Conservation (phyloP, 1,140 invertebrate species). For the Drosophila lacertosa region DNA sequence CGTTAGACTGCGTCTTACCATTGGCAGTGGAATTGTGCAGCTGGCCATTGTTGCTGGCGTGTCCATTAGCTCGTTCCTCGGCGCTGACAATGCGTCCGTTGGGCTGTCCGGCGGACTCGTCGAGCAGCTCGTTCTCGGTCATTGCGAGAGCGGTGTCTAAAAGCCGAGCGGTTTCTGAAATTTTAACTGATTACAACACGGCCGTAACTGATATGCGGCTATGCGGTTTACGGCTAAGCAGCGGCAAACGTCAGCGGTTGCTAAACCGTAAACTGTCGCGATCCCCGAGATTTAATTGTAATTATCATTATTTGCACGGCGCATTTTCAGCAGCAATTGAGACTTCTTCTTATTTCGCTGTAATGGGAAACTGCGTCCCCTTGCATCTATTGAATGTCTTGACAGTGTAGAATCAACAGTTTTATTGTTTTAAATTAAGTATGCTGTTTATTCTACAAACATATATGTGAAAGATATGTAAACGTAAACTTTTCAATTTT, state of each 20-base stretch:
- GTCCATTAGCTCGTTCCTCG: constrained; percentile 52
- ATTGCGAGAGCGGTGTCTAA: constrained; percentile 32
- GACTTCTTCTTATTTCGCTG: neutral
- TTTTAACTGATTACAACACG: constrained; percentile 28
- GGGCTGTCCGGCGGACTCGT: constrained; percentile 44
- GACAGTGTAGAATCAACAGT: neutral
- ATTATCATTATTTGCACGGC: constrained; percentile 14
- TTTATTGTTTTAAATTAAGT: neutral
- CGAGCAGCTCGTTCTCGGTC: constrained; percentile 71
- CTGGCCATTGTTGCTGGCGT: constrained; percentile 45
- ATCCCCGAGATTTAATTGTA: constrained; percentile 8
- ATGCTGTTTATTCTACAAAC: neutral
- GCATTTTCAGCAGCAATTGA: constrained; percentile 3
- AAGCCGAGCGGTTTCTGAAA: constrained; percentile 35
- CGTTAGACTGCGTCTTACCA: constrained; percentile 35
- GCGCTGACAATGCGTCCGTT: constrained; percentile 61
- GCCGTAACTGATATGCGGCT: constrained; percentile 9
- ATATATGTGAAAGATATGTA: neutral
- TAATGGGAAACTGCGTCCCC: neutral
- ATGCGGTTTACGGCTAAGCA: constrained; percentile 5
- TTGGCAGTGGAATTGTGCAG: constrained; percentile 31
- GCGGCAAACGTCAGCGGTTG: neutral
- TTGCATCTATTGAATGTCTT: neutral
- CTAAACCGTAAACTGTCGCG: neutral
- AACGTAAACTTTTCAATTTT: neutral